These are phyloP conservation scores for Halisarca cf. caerulea DNA, from an alignment of 37 sponge, comb jelly and placozoan species.

Conservation along the genomic window DNA sequence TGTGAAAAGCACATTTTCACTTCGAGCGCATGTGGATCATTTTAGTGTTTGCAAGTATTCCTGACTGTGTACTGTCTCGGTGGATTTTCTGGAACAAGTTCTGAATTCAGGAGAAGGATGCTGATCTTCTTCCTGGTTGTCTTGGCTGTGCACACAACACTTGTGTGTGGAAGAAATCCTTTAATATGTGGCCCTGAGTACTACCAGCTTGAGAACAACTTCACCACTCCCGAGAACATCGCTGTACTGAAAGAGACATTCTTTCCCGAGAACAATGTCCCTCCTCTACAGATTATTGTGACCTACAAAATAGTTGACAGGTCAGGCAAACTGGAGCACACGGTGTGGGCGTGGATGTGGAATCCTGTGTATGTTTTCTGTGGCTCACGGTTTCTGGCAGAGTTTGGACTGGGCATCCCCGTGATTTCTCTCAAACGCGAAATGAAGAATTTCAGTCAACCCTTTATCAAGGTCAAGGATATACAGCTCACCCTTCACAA, in stretches of 20 bases:
- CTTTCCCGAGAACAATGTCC: constrained; percentile 16
- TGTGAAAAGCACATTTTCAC: too few species aligned
- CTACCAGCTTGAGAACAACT: background rate
- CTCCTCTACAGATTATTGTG: constrained; percentile 11
- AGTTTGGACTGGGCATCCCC: background rate
- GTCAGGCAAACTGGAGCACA: too few species aligned
- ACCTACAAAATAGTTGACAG: background rate
- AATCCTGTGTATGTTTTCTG: background rate
- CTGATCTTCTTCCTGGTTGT: too few species aligned
- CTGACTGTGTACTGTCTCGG: too few species aligned
- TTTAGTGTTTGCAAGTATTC: too few species aligned
- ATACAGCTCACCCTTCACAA: background rate
- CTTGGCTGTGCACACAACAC: too few species aligned
- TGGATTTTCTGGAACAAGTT: too few species aligned
- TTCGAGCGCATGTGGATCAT: too few species aligned
- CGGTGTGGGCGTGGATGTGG: background rate
- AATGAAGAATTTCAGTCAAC: background rate
- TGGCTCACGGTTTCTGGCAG: constrained; percentile 6
- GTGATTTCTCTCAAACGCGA: background rate
- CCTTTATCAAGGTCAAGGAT: background rate
- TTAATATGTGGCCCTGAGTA: background rate
- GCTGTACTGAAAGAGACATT: background rate
- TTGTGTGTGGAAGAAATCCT: too few species aligned
- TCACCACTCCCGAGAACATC: background rate
- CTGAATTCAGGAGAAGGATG: too few species aligned